Evolutionary conservation across 92 coral and sea anemone genomes (phyloP).

Genomic region (Porites divaricata): DNA sequence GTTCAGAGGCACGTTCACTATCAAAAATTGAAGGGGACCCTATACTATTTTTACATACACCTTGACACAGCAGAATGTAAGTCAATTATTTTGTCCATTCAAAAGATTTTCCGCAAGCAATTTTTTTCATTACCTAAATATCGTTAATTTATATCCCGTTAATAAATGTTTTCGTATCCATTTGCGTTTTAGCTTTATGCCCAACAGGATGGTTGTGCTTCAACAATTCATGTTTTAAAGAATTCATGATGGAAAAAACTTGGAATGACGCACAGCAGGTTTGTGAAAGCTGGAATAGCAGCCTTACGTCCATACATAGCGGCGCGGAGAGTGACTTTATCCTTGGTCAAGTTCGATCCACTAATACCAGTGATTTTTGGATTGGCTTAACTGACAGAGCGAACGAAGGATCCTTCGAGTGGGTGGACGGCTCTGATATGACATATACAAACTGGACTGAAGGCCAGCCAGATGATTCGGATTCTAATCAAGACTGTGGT

Average conservation of each 20-base stretch:
- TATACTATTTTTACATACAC: too few species aligned
- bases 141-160: too few species aligned
- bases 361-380: background rate
- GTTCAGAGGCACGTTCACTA: too few species aligned
- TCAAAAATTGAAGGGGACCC: too few species aligned
- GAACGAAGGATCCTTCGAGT: background rate
- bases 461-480: background rate
- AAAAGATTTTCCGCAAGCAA: too few species aligned
- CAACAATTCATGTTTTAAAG: background rate
- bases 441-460: background rate
- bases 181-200: background rate
- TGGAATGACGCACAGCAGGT: background rate
- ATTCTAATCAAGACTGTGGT: background rate
- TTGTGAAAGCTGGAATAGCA: background rate
- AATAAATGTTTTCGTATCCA: background rate
- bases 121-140: too few species aligned
- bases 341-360: background rate
- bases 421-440: slow-evolving; percentile 10
- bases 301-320: background rate
- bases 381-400: slow-evolving; percentile 15
- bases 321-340: background rate
- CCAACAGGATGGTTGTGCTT: background rate
- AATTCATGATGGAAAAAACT: background rate
- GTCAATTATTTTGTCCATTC: too few species aligned
- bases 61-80: too few species aligned